Evolutionary conservation across 2,888 invertebrate species (phyloP), one percentile per base, ranked within the genome.

Genomic region (Lithosia quadra): DNA sequence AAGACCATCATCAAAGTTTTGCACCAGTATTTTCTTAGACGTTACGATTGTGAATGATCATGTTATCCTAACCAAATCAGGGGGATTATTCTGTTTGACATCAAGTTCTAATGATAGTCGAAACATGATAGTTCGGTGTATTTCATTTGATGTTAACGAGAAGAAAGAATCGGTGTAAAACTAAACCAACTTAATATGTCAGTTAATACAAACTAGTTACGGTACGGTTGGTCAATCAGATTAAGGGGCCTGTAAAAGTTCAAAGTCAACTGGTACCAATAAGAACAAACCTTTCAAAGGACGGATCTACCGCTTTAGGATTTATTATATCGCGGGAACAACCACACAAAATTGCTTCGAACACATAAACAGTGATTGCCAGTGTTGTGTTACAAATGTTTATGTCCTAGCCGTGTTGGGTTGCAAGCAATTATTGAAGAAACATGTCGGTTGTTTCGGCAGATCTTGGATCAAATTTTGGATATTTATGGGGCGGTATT

Each of bases 321-420:
- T 93, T 93, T 93, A 93, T 91, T 89, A 89, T 86, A 86, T 86
- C 86, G 86, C 83, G 76, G 83, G 88, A 89, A 64, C 70, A 71
- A 57, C 55, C 49, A 60, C 63, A 67, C 70, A 71, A 89, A 91
- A 93, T 91, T 87, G 92, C 89, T 88, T 88, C 80, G 78, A 84
- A 80, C 84, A 90, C 84, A 91, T 93, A 92, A 93, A 92, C 84
- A 83, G 83, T 88, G 92, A 93, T 92, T 92, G 92, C 89, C 86
- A 89, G 90, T 88, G 81, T 93, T 88, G 83, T 60, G 88, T 93
- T 92, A 89, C 92, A 83, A 74, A 82, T 86, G 85, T 90, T 90
- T 90, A 90, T 88, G 82, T 77, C 60, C 57, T 22, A 68, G 62
- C 36, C 63, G 86, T 84, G 81, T 87, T 76, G 74, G 73, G 81